Base-by-base conservation (phyloP, 2,797 vertebrate genomes). In the Oreortyx pictus region DNA sequence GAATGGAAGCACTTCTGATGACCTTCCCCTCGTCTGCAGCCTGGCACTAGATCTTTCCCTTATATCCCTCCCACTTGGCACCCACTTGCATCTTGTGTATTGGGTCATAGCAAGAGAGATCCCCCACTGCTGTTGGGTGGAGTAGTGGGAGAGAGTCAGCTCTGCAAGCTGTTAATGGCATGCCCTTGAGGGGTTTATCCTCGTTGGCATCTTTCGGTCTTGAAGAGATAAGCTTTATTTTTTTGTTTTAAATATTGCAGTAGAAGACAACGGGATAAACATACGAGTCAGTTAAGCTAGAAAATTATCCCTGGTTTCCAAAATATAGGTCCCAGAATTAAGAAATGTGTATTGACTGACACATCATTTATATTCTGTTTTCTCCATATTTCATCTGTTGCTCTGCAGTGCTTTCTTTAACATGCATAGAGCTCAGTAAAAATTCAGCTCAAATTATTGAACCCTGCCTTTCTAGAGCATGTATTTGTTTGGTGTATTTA, bases 131-230 rank as follows among this genome's bases (percentile, higher is more conserved):
- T 86, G 47, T 49, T 50, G 37, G 31, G 52, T 5, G 27, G 7
- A 31, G 37, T 29, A 41, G 5, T 71, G 68, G 52, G 31, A 29
- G 8, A 10, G 11, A 47, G 54, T 50, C 67, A 76, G n/a, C 13
- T 49, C 64, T 25, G 39, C 25, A 8, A 19, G 22, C 7, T 0
- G 0, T 6, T 64, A 65, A 9, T 9, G 13, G 10, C 12, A 31
- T n/a, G 14, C 17, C 27, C 9, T 5, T 14, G 57, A 23, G 4
- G 6, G 18, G 19, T 4, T 1, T 6, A 23, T 9, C 0, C 0
- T 67, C 44, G 31, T 6, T 18, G 44, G 16, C n/a, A 6, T 19
- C 37, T 85, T 27, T 44, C 0, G 0, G 10, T 60, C 57, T 46
- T 52, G 9, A 46, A 43, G 23, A 77, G 29, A 35, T 14, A 66